phyloP scores from a whole-genome alignment of 2,113 vertebrate genomes.

The Axis porcinus region DNA sequence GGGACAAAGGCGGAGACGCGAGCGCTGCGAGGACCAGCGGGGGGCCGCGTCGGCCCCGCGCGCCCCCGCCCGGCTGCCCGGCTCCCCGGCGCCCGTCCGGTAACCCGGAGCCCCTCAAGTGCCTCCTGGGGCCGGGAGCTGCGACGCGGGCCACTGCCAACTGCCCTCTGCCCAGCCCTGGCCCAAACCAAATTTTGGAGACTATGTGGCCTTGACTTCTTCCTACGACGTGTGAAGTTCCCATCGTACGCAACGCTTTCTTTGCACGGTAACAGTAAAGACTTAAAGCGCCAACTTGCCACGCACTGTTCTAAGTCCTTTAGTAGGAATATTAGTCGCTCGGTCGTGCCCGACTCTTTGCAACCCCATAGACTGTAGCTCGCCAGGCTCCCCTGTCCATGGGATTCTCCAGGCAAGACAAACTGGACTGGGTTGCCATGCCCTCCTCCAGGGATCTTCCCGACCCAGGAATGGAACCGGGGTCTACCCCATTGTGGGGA shows the following conservation, averaged over 20 bases:
- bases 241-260: neutral
- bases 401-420: neutral
- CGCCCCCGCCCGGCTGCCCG: neutral
- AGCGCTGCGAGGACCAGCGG: neutral
- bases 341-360: neutral
- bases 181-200: neutral
- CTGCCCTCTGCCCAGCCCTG: neutral
- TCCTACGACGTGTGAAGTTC: neutral
- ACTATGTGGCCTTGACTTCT: neutral
- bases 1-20: neutral
- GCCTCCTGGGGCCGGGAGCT: neutral
- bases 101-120: no score
- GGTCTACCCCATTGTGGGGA: neutral
- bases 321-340: neutral
- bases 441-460: neutral
- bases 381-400: neutral
- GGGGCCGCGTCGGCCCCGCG: neutral
- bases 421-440: neutral
- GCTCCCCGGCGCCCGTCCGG: neutral
- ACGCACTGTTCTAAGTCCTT: neutral
- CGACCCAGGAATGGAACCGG: neutral
- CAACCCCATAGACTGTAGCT: neutral
- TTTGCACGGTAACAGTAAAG: neutral
- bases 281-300: fast-evolving
- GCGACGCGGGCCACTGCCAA: fast-evolving